Conservation (phyloP, 2,888 invertebrate species). For the Erebia aethiops region DNA sequence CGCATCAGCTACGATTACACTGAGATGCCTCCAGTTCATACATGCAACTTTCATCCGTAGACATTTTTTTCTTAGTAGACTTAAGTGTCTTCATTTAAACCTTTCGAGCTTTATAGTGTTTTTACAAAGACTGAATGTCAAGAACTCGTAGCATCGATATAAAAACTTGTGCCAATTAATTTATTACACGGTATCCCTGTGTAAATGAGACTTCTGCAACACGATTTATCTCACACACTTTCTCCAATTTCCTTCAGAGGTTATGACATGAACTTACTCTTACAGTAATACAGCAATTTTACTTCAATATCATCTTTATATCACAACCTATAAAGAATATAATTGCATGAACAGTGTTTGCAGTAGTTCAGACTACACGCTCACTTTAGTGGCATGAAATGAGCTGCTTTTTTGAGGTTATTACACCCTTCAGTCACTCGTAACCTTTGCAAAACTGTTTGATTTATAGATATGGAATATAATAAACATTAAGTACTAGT, state of each 20-base stretch:
- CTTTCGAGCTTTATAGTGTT: no score
- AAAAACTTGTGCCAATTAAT: neutral
- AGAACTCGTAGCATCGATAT: neutral
- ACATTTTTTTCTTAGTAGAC: neutral
- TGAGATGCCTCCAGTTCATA: conserved; percentile 40
- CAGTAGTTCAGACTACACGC: conserved; percentile 3
- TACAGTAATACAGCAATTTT: conserved; percentile 31
- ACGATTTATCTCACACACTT: conserved; percentile 62
- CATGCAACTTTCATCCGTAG: neutral
- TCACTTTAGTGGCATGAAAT: conserved; percentile 11
- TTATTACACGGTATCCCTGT: conserved; percentile 18
- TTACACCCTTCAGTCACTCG: conserved; percentile 11
- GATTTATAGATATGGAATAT: neutral
- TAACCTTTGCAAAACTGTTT: neutral
- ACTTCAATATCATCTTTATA: conserved; percentile 35
- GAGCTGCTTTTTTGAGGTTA: neutral
- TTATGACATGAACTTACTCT: conserved; percentile 55
- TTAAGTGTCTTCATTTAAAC: no score
- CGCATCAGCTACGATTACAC: conserved; percentile 52
- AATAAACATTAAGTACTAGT: neutral
- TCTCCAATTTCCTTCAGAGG: conserved; percentile 59
- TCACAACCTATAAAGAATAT: conserved; percentile 23
- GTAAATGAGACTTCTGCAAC: conserved; percentile 42
- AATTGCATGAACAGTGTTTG: neutral
- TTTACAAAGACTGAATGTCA: no score